Percentiles rank a stretch among this genome's conserved stretches.
phyloP scores from a whole-genome alignment of 2,797 vertebrate genomes.

The Kryptolebias ocellatus region DNA sequence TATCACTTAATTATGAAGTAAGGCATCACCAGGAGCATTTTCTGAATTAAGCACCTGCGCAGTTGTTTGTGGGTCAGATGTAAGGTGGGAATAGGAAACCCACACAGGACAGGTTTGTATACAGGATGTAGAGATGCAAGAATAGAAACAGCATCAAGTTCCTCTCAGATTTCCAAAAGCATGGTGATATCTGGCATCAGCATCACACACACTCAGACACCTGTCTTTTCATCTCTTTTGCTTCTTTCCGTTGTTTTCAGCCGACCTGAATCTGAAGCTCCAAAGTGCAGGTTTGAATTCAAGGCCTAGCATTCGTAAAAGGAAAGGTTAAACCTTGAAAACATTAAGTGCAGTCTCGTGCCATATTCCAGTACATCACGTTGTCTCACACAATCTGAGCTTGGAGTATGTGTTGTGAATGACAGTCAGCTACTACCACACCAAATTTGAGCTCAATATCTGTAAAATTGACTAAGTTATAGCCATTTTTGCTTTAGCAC shows the following conservation, averaged over 20 bases:
- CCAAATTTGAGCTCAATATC: no score
- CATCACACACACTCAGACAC: conserved; percentile 34
- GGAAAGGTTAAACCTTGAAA: no score
- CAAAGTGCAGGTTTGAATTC: background rate
- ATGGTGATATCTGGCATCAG: conserved; percentile 48
- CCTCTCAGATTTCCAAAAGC: conserved; percentile 47
- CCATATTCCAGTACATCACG: no score
- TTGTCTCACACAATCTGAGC: no score
- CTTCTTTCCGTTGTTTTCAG: background rate
- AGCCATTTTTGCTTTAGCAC: no score
- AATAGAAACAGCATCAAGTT: conserved; percentile 59
- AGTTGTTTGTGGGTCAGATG: conserved; percentile 3
- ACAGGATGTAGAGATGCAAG: conserved; percentile 54
- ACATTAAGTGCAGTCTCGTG: no score
- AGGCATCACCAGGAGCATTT: background rate
- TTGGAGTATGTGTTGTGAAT: no score
- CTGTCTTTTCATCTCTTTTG: conserved; percentile 3
- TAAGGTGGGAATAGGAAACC: conserved; percentile 5
- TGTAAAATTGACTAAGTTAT: no score
- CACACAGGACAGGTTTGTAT: conserved; percentile 25
- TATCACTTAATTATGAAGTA: background rate
- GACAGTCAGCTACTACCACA: no score
- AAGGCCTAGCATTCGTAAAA: no score
- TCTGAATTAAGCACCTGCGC: background rate
- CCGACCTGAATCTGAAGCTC: conserved; percentile 5